Conservation (phyloP, 1,140 invertebrate genomes). For the Daktulosphaira vitifoliae region DNA sequence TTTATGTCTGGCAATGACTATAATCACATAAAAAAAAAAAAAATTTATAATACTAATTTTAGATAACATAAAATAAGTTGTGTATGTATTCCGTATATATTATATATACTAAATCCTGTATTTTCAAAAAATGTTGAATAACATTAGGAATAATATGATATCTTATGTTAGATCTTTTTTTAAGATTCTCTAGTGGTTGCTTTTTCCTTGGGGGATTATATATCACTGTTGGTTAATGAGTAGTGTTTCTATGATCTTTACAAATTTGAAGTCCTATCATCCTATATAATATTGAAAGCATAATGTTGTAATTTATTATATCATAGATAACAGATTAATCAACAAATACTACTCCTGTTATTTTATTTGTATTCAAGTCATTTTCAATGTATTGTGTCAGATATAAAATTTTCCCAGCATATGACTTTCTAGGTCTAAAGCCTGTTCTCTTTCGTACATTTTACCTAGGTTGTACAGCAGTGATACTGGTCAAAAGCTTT, state of each 20-base stretch:
- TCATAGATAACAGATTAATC: not conserved
- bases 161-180: slow-evolving; percentile 21
- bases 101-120: no score
- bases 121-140: not conserved
- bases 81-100: no score
- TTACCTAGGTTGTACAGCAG: not conserved
- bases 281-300: not conserved
- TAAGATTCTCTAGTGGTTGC: slow-evolving; percentile 12
- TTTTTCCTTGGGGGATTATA: slow-evolving; percentile 17
- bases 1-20: no score
- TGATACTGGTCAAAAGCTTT: slow-evolving; percentile 15
- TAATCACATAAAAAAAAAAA: no score
- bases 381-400: not conserved
- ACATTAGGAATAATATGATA: not conserved
- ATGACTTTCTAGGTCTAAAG: no score
- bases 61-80: no score
- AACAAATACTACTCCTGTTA: not conserved
- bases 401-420: not conserved
- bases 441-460: not conserved
- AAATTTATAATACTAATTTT: no score
- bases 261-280: not conserved
- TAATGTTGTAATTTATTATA: not conserved
- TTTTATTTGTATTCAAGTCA: slow-evolving; percentile 6
- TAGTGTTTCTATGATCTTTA: not conserved
- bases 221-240: slow-evolving; percentile 15